phyloP scores from a whole-genome alignment of 1,140 invertebrate species.

The Caenorhabditis brenneri region DNA sequence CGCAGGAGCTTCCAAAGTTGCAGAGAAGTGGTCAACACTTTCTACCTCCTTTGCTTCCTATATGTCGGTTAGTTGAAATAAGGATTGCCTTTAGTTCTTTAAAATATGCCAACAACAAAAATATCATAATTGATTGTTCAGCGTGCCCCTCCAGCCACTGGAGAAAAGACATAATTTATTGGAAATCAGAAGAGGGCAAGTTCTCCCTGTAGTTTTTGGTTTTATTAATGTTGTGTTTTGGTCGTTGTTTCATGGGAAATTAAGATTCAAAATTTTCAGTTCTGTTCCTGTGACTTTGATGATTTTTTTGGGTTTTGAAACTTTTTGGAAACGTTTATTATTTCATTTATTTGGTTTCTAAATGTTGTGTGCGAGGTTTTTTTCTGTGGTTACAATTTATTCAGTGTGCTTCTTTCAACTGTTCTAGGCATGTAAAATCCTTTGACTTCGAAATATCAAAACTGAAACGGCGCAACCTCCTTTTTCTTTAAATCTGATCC shows the following conservation, averaged over 20 bases:
- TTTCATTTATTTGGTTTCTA: neutral
- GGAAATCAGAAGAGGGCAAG: neutral
- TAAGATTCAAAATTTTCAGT: too few relatives aligned
- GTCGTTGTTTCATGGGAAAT: neutral
- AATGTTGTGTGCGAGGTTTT: neutral
- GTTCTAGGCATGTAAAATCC: too few relatives aligned
- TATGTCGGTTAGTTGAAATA: slow-evolving; percentile 47
- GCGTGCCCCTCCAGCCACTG: slow-evolving; percentile 11
- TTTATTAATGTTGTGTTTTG: neutral
- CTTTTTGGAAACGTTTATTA: neutral
- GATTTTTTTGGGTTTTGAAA: neutral
- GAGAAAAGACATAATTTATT: slow-evolving; percentile 29
- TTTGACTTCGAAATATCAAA: too few relatives aligned
- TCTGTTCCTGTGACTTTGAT: neutral
- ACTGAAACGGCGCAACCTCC: too few relatives aligned
- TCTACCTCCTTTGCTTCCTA: slow-evolving; percentile 78
- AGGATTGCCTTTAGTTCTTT: too few relatives aligned
- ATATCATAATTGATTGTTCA: slow-evolving; percentile 16
- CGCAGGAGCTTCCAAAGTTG: slow-evolving; percentile 93
- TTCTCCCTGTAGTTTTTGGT: neutral
- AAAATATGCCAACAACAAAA: slow-evolving; percentile 51
- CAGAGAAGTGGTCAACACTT: slow-evolving; percentile 87
- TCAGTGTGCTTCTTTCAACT: too few relatives aligned
- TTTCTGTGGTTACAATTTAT: too few relatives aligned
- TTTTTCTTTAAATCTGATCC: too few relatives aligned